Evolutionary conservation across 2,113 vertebrate species (phyloP).

Genomic region (Chaetura pelagica): DNA sequence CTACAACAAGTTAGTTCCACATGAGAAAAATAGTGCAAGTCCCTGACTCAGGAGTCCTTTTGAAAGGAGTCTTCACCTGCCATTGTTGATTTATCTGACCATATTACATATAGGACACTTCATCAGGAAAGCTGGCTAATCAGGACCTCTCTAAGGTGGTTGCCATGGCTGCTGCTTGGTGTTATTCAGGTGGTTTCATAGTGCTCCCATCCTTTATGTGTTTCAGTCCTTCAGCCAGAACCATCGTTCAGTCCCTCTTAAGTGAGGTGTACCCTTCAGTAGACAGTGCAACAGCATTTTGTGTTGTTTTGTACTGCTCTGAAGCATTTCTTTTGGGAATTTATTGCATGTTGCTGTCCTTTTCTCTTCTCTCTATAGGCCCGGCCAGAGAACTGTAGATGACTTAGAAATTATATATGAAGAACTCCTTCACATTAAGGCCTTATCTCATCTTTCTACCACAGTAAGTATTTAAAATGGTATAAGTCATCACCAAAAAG

Average conservation of each 20-base stretch:
- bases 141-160: background rate
- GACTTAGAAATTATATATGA: slow-evolving; percentile 98
- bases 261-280: background rate
- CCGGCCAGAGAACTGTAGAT: slow-evolving; percentile 91
- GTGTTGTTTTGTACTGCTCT: background rate
- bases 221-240: background rate
- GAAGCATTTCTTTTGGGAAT: background rate
- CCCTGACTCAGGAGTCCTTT: background rate
- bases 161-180: slow-evolving; percentile 21
- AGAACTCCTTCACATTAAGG: slow-evolving; percentile 97
- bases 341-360: background rate
- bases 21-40: background rate
- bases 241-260: background rate
- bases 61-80: background rate
- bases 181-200: background rate
- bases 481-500: background rate
- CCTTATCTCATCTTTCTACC: slow-evolving; percentile 95
- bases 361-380: slow-evolving; percentile 75
- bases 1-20: background rate
- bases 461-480: slow-evolving; percentile 83
- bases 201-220: background rate
- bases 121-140: slow-evolving; percentile 1
- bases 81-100: background rate
- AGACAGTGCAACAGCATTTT: background rate
- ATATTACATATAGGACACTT: background rate